These are phyloP conservation scores for Pachycephus smyrnensis DNA, from an alignment of 2,888 invertebrate genomes.

Conservation along the genomic window DNA sequence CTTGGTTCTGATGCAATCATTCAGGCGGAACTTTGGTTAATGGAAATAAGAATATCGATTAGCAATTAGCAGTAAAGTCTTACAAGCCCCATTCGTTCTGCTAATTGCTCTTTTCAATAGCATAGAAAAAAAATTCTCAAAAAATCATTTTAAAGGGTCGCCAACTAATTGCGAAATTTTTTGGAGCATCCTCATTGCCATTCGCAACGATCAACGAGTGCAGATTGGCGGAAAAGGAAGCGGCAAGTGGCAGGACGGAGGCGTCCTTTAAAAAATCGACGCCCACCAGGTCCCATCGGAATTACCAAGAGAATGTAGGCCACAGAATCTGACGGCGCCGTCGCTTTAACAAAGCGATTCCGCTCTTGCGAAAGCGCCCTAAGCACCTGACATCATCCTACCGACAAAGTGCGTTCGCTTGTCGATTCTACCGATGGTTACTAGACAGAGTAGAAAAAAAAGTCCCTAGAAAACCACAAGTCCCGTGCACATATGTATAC, in stretches of 20 bases:
- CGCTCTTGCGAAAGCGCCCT: constrained; percentile 29
- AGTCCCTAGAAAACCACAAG: not conserved
- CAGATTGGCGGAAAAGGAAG: constrained; percentile 17
- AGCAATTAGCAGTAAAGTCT: not conserved
- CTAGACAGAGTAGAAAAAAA: not conserved
- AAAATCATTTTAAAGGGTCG: not conserved
- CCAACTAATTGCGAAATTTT: not conserved
- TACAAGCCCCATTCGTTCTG: not conserved
- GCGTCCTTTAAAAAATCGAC: not conserved
- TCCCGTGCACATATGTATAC: not conserved
- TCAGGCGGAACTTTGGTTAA: not conserved
- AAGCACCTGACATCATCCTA: constrained; percentile 11
- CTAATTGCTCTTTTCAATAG: not conserved
- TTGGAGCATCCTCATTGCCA: not conserved
- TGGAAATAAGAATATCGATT: not conserved
- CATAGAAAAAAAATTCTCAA: not conserved
- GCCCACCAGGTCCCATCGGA: not conserved
- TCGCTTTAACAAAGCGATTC: constrained; percentile 25
- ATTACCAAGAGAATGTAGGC: not conserved
- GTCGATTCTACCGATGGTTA: not conserved
- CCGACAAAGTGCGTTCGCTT: not conserved
- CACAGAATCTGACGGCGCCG: constrained; percentile 14
- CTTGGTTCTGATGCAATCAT: not conserved
- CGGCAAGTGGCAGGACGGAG: constrained; percentile 11
- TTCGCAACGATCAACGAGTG: not conserved